These are phyloP conservation scores for Coleophora deauratella DNA, from an alignment of 2,888 invertebrate species.

Conservation along the genomic window DNA sequence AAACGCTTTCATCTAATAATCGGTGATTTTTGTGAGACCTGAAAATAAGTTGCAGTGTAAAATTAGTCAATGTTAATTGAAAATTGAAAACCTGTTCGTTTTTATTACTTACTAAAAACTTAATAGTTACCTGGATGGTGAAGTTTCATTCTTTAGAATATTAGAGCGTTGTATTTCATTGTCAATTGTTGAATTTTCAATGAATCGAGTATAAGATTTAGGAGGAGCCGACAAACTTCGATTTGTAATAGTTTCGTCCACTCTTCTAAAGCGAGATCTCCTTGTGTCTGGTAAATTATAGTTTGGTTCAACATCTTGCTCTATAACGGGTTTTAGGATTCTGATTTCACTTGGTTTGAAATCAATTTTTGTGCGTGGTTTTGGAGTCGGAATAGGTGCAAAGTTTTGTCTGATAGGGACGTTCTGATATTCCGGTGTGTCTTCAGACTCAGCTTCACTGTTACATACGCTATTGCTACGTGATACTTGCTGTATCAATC, in stretches of 20 bases:
- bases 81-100: too few species aligned
- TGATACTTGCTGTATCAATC: constrained; percentile 53
- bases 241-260: constrained; percentile 29
- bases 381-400: constrained; percentile 48
- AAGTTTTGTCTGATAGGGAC: constrained; percentile 39
- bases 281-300: constrained; percentile 22
- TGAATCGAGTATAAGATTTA: constrained; percentile 24
- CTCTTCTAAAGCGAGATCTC: constrained; percentile 35
- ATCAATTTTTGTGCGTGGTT: constrained; percentile 43
- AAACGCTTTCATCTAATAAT: too few species aligned
- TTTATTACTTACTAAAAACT: too few species aligned
- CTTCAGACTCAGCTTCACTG: constrained; percentile 61
- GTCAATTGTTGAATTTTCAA: too few species aligned
- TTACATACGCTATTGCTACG: constrained; percentile 57
- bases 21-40: too few species aligned
- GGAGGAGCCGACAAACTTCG: constrained; percentile 55
- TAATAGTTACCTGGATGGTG: constrained; percentile 15
- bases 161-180: too few species aligned
- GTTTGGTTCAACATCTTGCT: constrained; percentile 33
- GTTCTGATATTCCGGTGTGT: constrained; percentile 56
- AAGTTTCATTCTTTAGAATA: constrained; percentile 6
- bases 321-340: constrained; percentile 43
- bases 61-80: too few species aligned
- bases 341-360: constrained; percentile 29
- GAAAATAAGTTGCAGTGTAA: too few species aligned